Conservation (phyloP, 2,888 invertebrate species). For the Perizoma flavofasciatum region DNA sequence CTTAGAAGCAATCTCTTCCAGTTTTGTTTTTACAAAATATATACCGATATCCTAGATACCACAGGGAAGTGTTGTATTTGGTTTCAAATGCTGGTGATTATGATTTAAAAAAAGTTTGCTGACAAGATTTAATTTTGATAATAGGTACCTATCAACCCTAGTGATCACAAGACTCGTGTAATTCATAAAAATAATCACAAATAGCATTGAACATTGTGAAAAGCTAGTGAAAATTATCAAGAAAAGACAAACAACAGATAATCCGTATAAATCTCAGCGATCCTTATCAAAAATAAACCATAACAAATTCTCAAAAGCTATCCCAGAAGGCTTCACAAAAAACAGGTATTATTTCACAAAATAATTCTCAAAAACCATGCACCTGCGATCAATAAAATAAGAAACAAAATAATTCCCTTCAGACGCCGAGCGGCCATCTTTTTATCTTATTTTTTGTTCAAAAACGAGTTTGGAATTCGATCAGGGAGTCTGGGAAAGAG, state of each 20-base stretch:
- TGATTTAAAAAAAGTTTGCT: no score
- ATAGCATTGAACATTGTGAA: no score
- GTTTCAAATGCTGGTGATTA: no score
- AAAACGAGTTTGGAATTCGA: slow-evolving; percentile 62
- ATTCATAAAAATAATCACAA: no score
- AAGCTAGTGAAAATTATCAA: neutral
- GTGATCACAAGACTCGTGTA: no score
- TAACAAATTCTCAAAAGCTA: slow-evolving; percentile 7
- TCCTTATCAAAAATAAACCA: slow-evolving; percentile 18
- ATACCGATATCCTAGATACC: no score
- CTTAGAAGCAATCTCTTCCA: no score
- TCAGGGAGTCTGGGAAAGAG: slow-evolving; percentile 65
- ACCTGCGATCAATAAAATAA: slow-evolving; percentile 61
- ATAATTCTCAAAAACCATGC: slow-evolving; percentile 44
- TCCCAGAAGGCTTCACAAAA: slow-evolving; percentile 36
- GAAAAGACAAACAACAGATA: neutral
- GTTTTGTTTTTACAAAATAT: no score
- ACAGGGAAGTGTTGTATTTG: no score
- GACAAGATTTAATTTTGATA: no score
- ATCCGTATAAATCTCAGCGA: slow-evolving; percentile 15
- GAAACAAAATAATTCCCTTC: slow-evolving; percentile 61
- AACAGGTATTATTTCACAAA: slow-evolving; percentile 39
- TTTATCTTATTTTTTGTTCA: slow-evolving; percentile 64
- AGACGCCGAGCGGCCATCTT: slow-evolving; percentile 51
- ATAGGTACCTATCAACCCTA: no score